Conservation (phyloP, 2,888 invertebrate species). For the Lypha dubia region DNA sequence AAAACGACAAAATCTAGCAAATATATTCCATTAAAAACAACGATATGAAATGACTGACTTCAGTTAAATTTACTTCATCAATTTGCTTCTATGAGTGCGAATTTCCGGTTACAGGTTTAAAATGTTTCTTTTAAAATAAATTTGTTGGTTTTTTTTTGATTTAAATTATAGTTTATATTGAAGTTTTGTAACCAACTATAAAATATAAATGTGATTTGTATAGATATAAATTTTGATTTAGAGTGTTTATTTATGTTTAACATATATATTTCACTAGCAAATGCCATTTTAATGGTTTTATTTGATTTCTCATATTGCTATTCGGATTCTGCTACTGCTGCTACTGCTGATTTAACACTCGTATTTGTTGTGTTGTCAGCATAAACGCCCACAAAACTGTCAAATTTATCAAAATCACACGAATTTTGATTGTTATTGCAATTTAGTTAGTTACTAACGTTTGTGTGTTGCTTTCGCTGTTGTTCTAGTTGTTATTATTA, state of each 20-base stretch:
- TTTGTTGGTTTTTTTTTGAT: background rate
- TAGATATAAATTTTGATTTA: background rate
- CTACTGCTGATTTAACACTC: constrained; percentile 48
- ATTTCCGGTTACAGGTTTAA: too few species aligned
- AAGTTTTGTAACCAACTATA: background rate
- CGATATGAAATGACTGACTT: background rate
- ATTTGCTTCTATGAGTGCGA: background rate
- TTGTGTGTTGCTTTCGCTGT: constrained; percentile 29
- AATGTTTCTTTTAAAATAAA: background rate
- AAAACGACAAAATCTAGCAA: background rate
- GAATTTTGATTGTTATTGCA: constrained; percentile 72
- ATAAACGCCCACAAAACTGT: constrained; percentile 82
- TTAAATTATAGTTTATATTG: background rate
- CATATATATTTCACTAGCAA: constrained; percentile 52
- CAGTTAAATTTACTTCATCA: background rate
- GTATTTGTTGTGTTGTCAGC: constrained; percentile 79
- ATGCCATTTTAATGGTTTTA: constrained; percentile 66
- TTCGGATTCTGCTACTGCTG: constrained; percentile 43
- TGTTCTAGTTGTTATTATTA: constrained; percentile 13
- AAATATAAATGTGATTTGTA: background rate
- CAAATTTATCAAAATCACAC: constrained; percentile 82
- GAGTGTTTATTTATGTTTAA: constrained; percentile 14
- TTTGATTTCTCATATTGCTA: constrained; percentile 30
- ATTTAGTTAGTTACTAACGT: constrained; percentile 63
- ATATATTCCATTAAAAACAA: background rate